Conservation (phyloP, 1,140 invertebrate genomes). For the Drosophila bifasciata region DNA sequence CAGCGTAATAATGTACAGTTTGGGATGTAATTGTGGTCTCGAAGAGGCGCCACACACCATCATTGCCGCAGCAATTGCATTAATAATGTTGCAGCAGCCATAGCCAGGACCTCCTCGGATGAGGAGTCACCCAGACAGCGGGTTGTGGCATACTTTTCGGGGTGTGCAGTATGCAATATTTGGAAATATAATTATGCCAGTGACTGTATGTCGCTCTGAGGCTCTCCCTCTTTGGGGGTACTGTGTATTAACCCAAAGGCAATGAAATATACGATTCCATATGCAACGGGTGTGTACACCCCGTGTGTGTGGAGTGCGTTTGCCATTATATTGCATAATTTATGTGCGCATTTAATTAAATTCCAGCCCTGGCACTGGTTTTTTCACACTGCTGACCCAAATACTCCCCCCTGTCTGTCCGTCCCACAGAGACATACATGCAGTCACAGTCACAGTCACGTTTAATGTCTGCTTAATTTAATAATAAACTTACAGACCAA, state of each 20-base stretch:
- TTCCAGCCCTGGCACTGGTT: slow-evolving; percentile 64
- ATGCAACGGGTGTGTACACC: slow-evolving; percentile 13
- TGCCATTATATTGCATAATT: slow-evolving; percentile 75
- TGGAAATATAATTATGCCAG: slow-evolving; percentile 73
- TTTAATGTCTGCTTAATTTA: slow-evolving; percentile 58
- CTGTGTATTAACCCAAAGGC: slow-evolving; percentile 1
- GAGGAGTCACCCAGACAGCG: slow-evolving; percentile 17
- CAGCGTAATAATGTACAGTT: slow-evolving; percentile 9
- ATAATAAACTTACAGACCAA: slow-evolving; percentile 46
- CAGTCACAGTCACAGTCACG: slow-evolving; percentile 31
- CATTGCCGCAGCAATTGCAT: slow-evolving; percentile 52
- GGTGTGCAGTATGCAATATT: slow-evolving; percentile 67
- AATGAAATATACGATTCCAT: slow-evolving; percentile 21
- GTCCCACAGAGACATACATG: neutral
- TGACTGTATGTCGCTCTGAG: slow-evolving; percentile 9
- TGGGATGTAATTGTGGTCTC: slow-evolving; percentile 43
- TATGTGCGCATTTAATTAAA: slow-evolving; percentile 78
- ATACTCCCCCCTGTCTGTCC: too few relatives aligned
- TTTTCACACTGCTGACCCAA: slow-evolving; percentile 56
- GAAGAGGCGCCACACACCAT: slow-evolving; percentile 16
- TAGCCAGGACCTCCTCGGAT: slow-evolving; percentile 17
- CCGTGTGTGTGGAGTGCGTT: slow-evolving; percentile 44
- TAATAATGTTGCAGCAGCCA: slow-evolving; percentile 56
- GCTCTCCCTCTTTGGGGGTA: neutral
- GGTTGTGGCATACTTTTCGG: slow-evolving; percentile 66